These are phyloP conservation scores for Papilio polytes DNA, from an alignment of 1,140 invertebrate genomes.

Conservation along the genomic window DNA sequence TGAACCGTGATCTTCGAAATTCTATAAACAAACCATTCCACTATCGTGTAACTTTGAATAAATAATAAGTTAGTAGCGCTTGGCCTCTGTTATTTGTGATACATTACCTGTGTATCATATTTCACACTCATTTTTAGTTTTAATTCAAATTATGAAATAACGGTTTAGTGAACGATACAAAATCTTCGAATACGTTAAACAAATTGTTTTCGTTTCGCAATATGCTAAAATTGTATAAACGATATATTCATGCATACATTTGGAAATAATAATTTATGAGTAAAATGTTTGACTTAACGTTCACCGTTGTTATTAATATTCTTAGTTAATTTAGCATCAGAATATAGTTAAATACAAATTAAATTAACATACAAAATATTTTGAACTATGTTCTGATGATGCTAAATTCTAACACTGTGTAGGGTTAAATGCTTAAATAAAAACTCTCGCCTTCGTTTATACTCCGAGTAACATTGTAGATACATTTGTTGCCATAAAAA, in stretches of 20 bases:
- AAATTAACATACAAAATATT: background rate
- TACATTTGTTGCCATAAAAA: background rate
- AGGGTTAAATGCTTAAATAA: background rate
- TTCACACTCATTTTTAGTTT: background rate
- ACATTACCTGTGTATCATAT: slow-evolving; percentile 5
- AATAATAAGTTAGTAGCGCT: background rate
- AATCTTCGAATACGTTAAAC: background rate
- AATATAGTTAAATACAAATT: background rate
- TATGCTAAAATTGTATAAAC: slow-evolving; percentile 14
- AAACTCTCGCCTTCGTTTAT: background rate
- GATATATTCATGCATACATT: background rate
- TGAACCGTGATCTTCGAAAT: background rate
- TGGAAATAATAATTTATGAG: slow-evolving; percentile 6
- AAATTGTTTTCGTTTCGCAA: background rate
- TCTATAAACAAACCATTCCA: background rate
- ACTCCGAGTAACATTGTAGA: background rate
- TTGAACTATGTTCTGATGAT: background rate
- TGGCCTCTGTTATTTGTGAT: background rate
- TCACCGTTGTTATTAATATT: background rate
- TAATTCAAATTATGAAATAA: slow-evolving; percentile 17
- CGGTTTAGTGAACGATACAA: background rate
- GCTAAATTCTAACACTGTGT: background rate
- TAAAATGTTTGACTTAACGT: background rate
- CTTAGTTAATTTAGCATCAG: background rate
- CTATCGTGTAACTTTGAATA: slow-evolving; percentile 5